Base-by-base conservation (phyloP, 2,888 invertebrate genomes). In the Tiliacea aurago region DNA sequence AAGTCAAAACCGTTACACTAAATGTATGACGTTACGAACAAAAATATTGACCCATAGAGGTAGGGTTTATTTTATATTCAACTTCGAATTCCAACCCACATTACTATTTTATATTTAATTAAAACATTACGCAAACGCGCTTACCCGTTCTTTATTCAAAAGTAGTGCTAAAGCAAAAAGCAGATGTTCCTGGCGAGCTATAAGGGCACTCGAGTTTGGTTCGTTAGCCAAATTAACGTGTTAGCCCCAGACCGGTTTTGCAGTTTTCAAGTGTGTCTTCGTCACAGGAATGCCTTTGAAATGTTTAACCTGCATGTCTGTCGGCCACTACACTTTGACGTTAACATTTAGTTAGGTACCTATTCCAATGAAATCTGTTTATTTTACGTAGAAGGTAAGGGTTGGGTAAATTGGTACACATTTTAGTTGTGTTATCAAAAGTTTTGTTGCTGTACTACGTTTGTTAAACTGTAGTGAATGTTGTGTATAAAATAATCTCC, bases 181-280 rank as follows among this genome's bases (percentile, higher is more conserved):
- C 89, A 87, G 90, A 91, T 90, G 78, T 78, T 76, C 53, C 73
- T 75, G 68, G 90, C 90, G 86, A 86, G 87, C 84, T 85, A 80
- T 85, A 88, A 93, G 93, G 82, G 93, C 92, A 79, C 93, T 95
- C 85, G 86, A 83, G 85, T 92, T 89, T 91, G 93, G 93, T 94
- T 94, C 94, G 94, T 95, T 95, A 94, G 89, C 92, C 87, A 94
- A 94, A 95, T 95, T 94, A 95, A 92, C 94, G 93, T 91, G 93
- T 94, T 92, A 91, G 85, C 89, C 86, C 59, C 82, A 79, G 78
- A 86, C 85, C 80, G 85, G 87, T 88, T 89, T 87, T 87, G 85
- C 89, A 85, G 86, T 83, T 88, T 87, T 63, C 63, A 78, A 89
- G 89, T 83, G 70, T 74, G 84, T 85, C 87, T 89, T 85, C 86